These are phyloP conservation scores for Acronicta leporina DNA, from an alignment of 2,888 invertebrate genomes.

Conservation along the genomic window DNA sequence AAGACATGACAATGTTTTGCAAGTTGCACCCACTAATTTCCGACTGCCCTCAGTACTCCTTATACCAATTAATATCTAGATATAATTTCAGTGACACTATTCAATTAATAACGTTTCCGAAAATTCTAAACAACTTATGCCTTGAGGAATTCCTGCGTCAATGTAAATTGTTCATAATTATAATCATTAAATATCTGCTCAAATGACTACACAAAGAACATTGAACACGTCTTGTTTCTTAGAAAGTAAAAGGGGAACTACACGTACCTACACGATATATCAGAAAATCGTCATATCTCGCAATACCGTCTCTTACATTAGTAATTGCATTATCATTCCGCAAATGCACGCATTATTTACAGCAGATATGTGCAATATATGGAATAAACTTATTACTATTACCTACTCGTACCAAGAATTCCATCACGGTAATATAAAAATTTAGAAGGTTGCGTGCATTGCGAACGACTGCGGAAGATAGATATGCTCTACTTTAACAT, in stretches of 20 bases:
- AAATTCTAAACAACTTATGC: neutral
- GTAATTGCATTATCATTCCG: constrained; percentile 32
- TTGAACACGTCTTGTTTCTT: neutral
- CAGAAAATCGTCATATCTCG: constrained; percentile 17
- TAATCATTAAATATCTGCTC: neutral
- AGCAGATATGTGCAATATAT: constrained; percentile 47
- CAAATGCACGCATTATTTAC: constrained; percentile 36
- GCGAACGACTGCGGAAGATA: constrained; percentile 50
- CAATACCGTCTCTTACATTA: constrained; percentile 36
- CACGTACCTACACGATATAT: constrained; percentile 12
- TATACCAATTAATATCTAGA: too few relatives aligned
- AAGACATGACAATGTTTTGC: too few relatives aligned
- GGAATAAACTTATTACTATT: constrained; percentile 32
- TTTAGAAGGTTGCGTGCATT: constrained; percentile 54
- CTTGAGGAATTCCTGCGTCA: neutral
- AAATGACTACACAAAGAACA: constrained; percentile 11
- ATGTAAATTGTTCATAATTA: neutral
- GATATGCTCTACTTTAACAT: constrained; percentile 48
- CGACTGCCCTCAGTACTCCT: too few relatives aligned
- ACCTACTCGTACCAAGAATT: constrained; percentile 35
- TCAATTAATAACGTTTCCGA: neutral
- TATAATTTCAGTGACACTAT: too few relatives aligned
- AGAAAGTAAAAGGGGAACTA: constrained; percentile 19
- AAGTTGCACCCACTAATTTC: too few relatives aligned
- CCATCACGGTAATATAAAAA: constrained; percentile 50